Evolutionary conservation across 2,888 invertebrate genomes (phyloP).

Genomic region (Arrhopalites spinosus): DNA sequence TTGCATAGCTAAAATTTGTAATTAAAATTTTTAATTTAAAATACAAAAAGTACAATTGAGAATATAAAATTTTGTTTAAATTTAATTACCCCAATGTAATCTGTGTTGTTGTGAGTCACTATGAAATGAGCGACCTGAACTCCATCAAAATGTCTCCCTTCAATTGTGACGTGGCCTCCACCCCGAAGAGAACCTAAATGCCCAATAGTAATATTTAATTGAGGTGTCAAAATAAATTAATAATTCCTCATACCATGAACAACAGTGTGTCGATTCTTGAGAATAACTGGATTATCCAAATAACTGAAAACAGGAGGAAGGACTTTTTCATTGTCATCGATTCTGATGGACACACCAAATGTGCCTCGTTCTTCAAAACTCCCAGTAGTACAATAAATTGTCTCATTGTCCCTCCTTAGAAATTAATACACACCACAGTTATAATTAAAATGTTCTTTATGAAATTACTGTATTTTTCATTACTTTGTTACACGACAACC

Average conservation of each 20-base stretch:
- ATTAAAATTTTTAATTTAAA: not conserved
- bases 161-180: not conserved
- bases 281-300: constrained; percentile 25
- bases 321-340: constrained; percentile 19
- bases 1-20: constrained; percentile 13
- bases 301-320: constrained; percentile 17
- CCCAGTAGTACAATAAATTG: constrained; percentile 15
- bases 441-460: not conserved
- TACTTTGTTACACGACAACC: constrained; percentile 19
- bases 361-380: constrained; percentile 10
- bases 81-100: constrained; percentile 17
- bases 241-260: constrained; percentile 13
- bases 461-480: not conserved
- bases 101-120: constrained; percentile 17
- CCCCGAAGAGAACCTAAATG: too few relatives aligned
- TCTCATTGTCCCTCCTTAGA: constrained; percentile 10
- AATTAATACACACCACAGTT: too few relatives aligned
- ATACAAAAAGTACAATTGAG: not conserved
- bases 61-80: not conserved
- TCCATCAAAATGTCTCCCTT: constrained; percentile 21
- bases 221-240: too few relatives aligned
- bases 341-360: not conserved
- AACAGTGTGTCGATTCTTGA: constrained; percentile 12
- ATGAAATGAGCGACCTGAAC: constrained; percentile 29
- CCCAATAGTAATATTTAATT: too few relatives aligned